Percentiles rank a stretch among this genome's conserved stretches.
Evolutionary conservation across 2,888 invertebrate genomes (phyloP).

Genomic region (Dolomedes plantarius): DNA sequence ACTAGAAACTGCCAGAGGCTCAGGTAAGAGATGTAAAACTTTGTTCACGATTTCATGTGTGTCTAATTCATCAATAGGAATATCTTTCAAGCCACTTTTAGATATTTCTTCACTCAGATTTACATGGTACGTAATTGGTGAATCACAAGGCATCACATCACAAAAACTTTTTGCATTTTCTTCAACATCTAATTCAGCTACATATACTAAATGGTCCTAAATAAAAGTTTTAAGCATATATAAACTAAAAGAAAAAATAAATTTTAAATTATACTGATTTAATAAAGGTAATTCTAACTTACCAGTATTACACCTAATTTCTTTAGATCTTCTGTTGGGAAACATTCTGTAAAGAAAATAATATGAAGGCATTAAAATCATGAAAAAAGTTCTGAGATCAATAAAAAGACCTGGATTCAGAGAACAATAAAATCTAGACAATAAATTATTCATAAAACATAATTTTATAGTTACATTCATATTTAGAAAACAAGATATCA

Average conservation of each 20-base stretch:
- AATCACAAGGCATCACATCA: conserved; percentile 77
- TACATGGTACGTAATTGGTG: conserved; percentile 75
- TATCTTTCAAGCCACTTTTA: background rate
- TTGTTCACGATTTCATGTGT: conserved; percentile 81
- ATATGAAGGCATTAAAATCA: background rate
- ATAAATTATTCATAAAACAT: too few species aligned
- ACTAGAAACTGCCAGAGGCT: conserved; percentile 80
- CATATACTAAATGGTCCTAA: conserved; percentile 78
- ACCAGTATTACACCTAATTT: conserved; percentile 87
- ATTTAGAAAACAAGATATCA: too few species aligned
- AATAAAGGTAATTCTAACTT: too few species aligned
- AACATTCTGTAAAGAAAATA: conserved; percentile 77
- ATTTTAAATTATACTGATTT: background rate
- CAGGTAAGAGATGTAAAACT: conserved; percentile 81
- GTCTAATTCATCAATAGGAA: conserved; percentile 75
- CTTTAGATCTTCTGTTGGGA: conserved; percentile 80
- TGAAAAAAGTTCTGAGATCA: too few species aligned
- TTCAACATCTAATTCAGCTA: conserved; percentile 80
- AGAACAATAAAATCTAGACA: too few species aligned
- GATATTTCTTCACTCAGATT: background rate
- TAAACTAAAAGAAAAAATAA: background rate
- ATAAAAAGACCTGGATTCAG: too few species aligned
- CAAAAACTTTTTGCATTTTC: conserved; percentile 78
- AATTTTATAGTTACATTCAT: too few species aligned
- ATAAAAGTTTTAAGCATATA: conserved; percentile 24